These are phyloP conservation scores for Malaclemys terrapin DNA, from an alignment of 2,113 vertebrate genomes.

Conservation along the genomic window DNA sequence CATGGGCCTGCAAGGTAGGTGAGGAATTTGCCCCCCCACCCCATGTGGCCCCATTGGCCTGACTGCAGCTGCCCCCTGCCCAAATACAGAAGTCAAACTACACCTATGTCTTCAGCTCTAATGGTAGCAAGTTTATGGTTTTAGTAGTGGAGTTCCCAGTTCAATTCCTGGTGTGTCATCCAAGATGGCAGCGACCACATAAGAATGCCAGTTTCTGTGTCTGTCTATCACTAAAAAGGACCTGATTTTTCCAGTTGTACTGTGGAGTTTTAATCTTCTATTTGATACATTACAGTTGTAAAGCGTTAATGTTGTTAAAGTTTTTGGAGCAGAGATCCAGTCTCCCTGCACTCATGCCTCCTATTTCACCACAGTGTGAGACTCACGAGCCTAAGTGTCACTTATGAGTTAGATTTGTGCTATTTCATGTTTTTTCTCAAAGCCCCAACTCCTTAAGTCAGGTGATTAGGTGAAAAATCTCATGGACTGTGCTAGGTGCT, in stretches of 20 bases:
- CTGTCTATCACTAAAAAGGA: neutral
- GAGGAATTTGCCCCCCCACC: neutral
- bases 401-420: neutral
- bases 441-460: neutral
- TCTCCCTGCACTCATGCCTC: neutral
- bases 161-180: neutral
- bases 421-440: neutral
- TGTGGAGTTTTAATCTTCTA: neutral
- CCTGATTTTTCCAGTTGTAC: neutral
- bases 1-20: slow-evolving; percentile 80
- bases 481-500: neutral
- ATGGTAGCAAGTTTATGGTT: neutral
- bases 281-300: neutral
- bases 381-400: neutral
- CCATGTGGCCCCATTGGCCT: too few species aligned
- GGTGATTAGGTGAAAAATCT: neutral
- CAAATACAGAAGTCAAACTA: too few species aligned
- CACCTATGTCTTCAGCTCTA: too few species aligned
- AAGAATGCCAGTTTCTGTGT: neutral
- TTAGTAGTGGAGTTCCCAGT: neutral
- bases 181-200: neutral
- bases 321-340: neutral
- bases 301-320: neutral
- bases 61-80: neutral
- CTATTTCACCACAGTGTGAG: neutral